Evolutionary conservation across 1,140 invertebrate genomes (phyloP).

Genomic region (Capitella teleta): DNA sequence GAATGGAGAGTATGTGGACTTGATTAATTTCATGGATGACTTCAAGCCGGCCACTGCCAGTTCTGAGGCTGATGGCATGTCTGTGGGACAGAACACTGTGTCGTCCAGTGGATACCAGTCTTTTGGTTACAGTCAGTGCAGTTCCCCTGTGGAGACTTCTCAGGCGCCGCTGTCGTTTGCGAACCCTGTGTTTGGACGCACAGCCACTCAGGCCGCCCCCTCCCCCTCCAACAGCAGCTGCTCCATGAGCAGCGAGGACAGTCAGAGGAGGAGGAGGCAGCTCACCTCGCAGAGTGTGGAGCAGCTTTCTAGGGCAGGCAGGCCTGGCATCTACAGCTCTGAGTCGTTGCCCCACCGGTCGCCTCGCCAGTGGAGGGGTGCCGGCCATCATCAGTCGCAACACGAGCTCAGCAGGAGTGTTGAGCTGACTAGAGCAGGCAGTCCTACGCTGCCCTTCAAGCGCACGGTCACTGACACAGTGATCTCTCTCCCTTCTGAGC

Average conservation of each 20-base stretch:
- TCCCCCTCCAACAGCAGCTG: conserved; percentile 17
- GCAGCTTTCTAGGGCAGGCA: no score
- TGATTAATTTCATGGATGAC: conserved; percentile 33
- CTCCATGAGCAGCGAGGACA: conserved; percentile 22
- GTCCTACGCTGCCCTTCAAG: conserved; percentile 10
- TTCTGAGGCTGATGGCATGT: conserved; percentile 51
- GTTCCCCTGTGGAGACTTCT: conserved; percentile 66
- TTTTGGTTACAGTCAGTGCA: conserved; percentile 79
- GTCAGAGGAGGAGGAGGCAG: conserved; percentile 14
- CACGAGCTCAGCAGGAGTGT: conserved; percentile 1
- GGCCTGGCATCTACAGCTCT: conserved; percentile 10
- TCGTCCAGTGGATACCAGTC: conserved; percentile 83
- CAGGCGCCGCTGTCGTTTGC: conserved; percentile 66
- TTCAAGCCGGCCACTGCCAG: not conserved
- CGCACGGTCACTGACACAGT: conserved; percentile 31
- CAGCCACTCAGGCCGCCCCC: not conserved
- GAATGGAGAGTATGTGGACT: conserved; percentile 33
- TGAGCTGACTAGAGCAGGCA: not conserved
- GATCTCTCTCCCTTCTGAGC: conserved; percentile 15
- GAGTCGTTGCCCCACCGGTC: conserved; percentile 1
- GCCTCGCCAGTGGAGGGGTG: not conserved
- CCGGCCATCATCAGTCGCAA: no score
- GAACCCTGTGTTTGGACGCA: conserved; percentile 63
- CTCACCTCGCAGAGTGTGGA: no score
- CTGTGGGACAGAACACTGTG: conserved; percentile 68